Conservation (phyloP, 2,113 vertebrate genomes). For the Eptesicus fuscus region DNA sequence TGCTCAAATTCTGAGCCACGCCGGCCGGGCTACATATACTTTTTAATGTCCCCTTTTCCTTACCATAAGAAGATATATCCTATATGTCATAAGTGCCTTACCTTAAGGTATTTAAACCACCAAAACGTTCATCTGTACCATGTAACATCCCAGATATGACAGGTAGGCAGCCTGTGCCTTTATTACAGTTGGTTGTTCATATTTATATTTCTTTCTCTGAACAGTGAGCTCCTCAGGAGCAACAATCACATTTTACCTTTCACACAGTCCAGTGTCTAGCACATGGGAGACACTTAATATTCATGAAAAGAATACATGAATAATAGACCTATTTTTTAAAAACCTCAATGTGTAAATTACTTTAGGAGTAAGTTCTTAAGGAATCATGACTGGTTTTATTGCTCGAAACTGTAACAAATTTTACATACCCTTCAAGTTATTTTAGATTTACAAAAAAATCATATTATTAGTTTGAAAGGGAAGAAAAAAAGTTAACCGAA, state of each 20-base stretch:
- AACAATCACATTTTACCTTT: neutral
- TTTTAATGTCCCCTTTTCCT: neutral
- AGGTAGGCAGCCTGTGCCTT: neutral
- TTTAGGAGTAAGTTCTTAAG: neutral
- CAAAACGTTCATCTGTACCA: neutral
- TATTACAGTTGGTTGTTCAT: neutral
- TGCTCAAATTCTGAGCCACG: no score
- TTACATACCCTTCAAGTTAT: neutral
- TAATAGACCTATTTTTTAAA: neutral
- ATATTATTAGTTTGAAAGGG: neutral
- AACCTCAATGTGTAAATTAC: neutral
- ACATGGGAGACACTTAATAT: neutral
- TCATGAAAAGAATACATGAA: neutral
- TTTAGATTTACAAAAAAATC: conserved; percentile 26
- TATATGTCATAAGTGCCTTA: neutral
- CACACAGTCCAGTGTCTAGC: neutral
- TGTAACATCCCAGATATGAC: neutral
- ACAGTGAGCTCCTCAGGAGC: neutral
- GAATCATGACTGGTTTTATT: neutral
- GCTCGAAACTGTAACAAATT: neutral
- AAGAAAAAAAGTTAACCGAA: neutral
- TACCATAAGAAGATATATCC: neutral
- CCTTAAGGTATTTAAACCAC: neutral
- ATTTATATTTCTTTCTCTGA: neutral
- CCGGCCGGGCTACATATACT: neutral